Base-by-base conservation (phyloP, 2,888 invertebrate species). In the Cerceris ruficornis region DNA sequence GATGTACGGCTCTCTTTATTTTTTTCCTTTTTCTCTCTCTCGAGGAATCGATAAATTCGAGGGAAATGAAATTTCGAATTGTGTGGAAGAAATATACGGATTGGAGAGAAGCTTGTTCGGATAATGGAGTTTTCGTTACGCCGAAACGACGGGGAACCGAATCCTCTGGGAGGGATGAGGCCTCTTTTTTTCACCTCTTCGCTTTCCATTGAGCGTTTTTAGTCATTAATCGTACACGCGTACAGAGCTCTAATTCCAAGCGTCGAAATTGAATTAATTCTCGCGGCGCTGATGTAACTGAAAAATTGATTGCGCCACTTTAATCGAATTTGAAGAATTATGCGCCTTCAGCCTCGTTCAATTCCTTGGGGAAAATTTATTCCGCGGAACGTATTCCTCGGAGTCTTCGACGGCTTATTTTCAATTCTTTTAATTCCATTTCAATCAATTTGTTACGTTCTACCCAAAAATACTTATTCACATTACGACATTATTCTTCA, bases 41-140 rank as follows among this genome's bases (percentile, higher is more conserved):
- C 50, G 65, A 66, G 42, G 14, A 41, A 1, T 11, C 43, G 42
- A n/a, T 54, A 59, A 49, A 80, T 71, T 70, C 69, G 55, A 52
- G 55, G 69, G 14, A 62, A 67, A 67, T 61, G 61, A 75, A 85
- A 79, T 81, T 85, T 77, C 69, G 75, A 60, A 68, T 15, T 62
- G 70, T 52, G 55, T 28, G 9, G 58, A 65, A 67, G 83, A 78
- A 71, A 82, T 72, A 73, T 70, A 80, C 77, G 73, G 75, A 74
- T 75, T 74, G 66, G 64, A 13, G 68, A 60, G 71, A 68, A 85
- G 74, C 80, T 77, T 77, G 76, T 78, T 66, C 74, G 75, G 69
- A 74, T 78, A 84, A 84, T 84, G 69, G 83, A 83, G 81, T 76
- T 79, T 71, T 69, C 82, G 73, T 84, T 81, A 78, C 78, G 82